Conservation (phyloP, 2,888 invertebrate genomes). For the Drosophila niveifrons region DNA sequence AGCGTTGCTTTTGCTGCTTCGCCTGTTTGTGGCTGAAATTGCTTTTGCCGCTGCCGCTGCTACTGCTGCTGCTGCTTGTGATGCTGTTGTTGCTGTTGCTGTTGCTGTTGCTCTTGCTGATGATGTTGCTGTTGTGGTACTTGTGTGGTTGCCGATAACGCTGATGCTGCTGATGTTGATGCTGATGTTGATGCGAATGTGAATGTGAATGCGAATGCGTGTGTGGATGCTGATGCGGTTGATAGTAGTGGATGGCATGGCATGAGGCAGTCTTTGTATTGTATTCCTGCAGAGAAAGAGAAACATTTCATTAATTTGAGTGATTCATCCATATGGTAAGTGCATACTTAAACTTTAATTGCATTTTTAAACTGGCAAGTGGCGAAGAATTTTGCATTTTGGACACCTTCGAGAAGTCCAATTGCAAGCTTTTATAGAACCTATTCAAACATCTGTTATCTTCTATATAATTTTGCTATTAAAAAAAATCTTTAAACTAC, state of each 20-base stretch:
- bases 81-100: slow-evolving; percentile 32
- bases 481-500: no score
- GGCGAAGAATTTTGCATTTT: neutral
- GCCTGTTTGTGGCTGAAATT: slow-evolving; percentile 27
- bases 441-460: no score
- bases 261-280: slow-evolving; percentile 86
- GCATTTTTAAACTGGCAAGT: neutral
- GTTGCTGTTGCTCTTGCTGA: slow-evolving; percentile 38
- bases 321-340: slow-evolving; percentile 1
- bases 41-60: slow-evolving; percentile 25
- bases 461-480: no score
- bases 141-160: slow-evolving; percentile 48
- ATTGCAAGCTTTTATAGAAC: no score
- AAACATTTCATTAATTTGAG: slow-evolving; percentile 4
- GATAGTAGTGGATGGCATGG: slow-evolving; percentile 85
- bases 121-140: slow-evolving; percentile 35
- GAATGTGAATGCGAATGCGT: slow-evolving; percentile 12
- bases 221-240: slow-evolving; percentile 55
- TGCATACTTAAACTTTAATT: neutral
- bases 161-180: slow-evolving; percentile 41
- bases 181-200: slow-evolving; percentile 11
- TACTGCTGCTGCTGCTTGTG: slow-evolving; percentile 36
- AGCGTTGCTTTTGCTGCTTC: slow-evolving; percentile 52
- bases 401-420: neutral
- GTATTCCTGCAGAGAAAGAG: slow-evolving; percentile 78